phyloP scores from a whole-genome alignment of 2,888 invertebrate genomes.

The Volucella inflata region DNA sequence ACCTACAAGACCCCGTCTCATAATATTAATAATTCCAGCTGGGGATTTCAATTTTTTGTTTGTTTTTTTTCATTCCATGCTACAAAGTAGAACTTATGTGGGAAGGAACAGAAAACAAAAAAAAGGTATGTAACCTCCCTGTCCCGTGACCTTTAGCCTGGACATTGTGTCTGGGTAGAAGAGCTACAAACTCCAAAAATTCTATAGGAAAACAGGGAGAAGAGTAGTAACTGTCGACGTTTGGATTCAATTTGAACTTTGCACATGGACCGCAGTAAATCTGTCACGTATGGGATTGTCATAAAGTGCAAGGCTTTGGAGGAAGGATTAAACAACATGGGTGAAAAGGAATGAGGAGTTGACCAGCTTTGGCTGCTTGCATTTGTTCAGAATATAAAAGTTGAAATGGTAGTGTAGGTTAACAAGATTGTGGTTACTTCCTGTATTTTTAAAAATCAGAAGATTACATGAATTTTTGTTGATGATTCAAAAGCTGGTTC shows the following conservation, averaged over 20 bases:
- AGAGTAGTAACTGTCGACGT: constrained; percentile 2
- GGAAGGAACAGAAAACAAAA: constrained; percentile 18
- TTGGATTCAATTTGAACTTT: constrained; percentile 61
- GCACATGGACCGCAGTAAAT: constrained; percentile 49
- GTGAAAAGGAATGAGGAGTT: no score
- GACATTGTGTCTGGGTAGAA: constrained; percentile 39
- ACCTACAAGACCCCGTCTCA: constrained; percentile 33
- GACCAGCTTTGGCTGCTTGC: no score
- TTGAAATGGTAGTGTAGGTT: no score
- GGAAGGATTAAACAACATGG: no score
- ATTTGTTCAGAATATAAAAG: no score
- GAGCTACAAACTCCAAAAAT: constrained; percentile 3
- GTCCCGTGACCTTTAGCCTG: constrained; percentile 30
- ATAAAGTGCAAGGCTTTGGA: constrained; percentile 5
- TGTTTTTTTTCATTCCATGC: constrained; percentile 25
- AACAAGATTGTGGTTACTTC: no score
- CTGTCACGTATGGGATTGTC: constrained; percentile 55
- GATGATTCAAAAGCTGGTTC: no score
- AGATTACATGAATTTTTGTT: no score
- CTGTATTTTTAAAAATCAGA: no score
- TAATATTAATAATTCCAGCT: constrained; percentile 35
- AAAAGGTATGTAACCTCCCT: neutral
- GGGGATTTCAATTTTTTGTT: constrained; percentile 8
- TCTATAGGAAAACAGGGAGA: neutral
- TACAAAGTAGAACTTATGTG: constrained; percentile 20